Evolutionary conservation across 2,797 vertebrate genomes (phyloP).

Genomic region (Myotis findleyi): DNA sequence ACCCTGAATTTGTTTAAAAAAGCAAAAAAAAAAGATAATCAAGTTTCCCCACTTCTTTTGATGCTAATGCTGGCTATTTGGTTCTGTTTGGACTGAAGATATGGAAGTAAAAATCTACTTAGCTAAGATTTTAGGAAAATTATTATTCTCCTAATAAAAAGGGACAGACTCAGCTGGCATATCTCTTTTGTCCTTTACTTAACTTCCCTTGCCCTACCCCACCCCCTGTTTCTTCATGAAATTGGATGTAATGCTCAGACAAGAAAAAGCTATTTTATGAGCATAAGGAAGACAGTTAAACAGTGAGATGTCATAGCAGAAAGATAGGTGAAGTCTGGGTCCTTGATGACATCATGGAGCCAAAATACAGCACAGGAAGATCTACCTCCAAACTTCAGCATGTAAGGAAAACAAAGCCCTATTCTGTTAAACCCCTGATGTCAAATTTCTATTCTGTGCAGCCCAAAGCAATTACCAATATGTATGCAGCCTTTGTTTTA

Average conservation of each 20-base stretch:
- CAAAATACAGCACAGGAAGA: not conserved
- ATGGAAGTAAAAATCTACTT: not conserved
- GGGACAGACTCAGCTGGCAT: not conserved
- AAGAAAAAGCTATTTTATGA: not conserved
- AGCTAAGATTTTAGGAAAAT: conserved; percentile 5
- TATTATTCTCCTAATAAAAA: not conserved
- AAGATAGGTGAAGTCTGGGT: not conserved
- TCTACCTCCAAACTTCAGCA: not conserved
- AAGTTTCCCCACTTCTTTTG: not conserved
- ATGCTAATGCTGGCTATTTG: not conserved
- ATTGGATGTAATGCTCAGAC: not conserved
- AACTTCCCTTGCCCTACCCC: not conserved
- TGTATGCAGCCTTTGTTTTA: not conserved
- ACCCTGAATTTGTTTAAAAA: not conserved
- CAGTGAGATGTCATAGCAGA: not conserved
- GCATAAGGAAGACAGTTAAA: not conserved
- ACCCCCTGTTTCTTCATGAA: not conserved
- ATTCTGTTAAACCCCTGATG: not conserved
- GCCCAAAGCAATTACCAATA: not conserved
- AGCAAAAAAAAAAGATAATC: not conserved
- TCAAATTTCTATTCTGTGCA: not conserved
- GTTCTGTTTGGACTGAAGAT: not conserved
- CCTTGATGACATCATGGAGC: not conserved
- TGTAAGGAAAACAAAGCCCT: not conserved
- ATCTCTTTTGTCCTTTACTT: not conserved